Evolutionary conservation across 2,113 vertebrate species (phyloP).

Genomic region (Lophius piscatorius): DNA sequence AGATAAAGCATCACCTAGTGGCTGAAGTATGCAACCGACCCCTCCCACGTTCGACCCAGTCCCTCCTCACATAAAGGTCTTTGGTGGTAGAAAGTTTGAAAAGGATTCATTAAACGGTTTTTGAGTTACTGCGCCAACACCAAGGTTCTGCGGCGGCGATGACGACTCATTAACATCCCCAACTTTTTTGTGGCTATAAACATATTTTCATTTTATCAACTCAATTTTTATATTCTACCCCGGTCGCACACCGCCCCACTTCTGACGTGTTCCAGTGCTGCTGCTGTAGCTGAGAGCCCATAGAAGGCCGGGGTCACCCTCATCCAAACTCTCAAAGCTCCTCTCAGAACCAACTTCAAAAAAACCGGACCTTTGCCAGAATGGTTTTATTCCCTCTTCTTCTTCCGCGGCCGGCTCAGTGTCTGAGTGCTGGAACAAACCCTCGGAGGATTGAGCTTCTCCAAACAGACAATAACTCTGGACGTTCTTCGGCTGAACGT

Average conservation of each 20-base stretch:
- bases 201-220: neutral
- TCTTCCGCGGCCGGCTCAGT: slow-evolving; percentile 40
- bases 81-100: no score
- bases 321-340: slow-evolving; percentile 28
- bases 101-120: no score
- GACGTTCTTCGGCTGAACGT: slow-evolving; percentile 54
- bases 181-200: no score
- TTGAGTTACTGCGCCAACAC: no score
- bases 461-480: slow-evolving; percentile 56
- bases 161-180: no score
- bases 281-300: neutral
- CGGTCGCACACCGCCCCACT: neutral
- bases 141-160: no score
- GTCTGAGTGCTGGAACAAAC: slow-evolving; percentile 24
- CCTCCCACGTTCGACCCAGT: no score
- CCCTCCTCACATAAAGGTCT: no score
- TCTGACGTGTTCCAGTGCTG: slow-evolving; percentile 29
- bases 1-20: no score
- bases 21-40: no score
- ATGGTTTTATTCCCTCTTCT: slow-evolving; percentile 12
- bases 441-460: slow-evolving; percentile 45
- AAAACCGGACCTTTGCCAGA: slow-evolving; percentile 24
- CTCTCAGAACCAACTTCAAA: slow-evolving; percentile 21
- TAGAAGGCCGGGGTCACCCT: slow-evolving; percentile 34
- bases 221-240: neutral